Evolutionary conservation across 1,140 invertebrate genomes (phyloP), one percentile per base, ranked within the genome.

Genomic region (Panagrolaimus sp.): DNA sequence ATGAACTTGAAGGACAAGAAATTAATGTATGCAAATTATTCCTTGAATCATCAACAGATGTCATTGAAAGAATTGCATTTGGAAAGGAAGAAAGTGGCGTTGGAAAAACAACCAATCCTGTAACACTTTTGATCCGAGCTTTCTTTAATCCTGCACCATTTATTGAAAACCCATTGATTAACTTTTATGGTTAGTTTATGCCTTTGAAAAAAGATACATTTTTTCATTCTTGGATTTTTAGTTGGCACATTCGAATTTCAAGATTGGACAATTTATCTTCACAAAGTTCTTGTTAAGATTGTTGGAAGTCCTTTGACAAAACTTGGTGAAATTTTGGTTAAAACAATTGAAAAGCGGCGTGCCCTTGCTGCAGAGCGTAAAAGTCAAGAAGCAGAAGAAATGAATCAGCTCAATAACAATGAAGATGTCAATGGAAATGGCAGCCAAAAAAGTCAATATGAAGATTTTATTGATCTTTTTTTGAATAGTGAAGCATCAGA

Each of bases 381-480:
- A 38, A 38, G 32, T 38, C 32, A 38, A 38, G 32, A 38, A 38
- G 32, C 32, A 4, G 32, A 38, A 38, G 32, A 38, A 38, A 38
- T 38, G 32, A 38, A 38, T 38, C 32, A 38, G 32, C 32, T 38
- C 2, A 38, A 38, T 38, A 38, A 38, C 7, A 38, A 38, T 38
- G 32, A 38, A 38, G 32, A 38, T 38, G 7, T 38, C 7, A 38
- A 38, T 65, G 63, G 63, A 43, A 38, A 38, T 43, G 38, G 38
- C 4, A 32, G 21, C 26, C 48, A 6, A 67, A 15, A 69, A 15
- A 48, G 43, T 24, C 9, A 69, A 24, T n/a, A 17, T 32, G 32
- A 26, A 17, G 69, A 71, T 32, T 71, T 70, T 43, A 46, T 71
- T 6, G 67, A 71, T 26, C 45, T 71, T 12, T 71, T 71, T 24